Percentiles rank a stretch among this genome's conserved stretches.
phyloP scores from a whole-genome alignment of 2,888 invertebrate species.

The Elgonia sp. region DNA sequence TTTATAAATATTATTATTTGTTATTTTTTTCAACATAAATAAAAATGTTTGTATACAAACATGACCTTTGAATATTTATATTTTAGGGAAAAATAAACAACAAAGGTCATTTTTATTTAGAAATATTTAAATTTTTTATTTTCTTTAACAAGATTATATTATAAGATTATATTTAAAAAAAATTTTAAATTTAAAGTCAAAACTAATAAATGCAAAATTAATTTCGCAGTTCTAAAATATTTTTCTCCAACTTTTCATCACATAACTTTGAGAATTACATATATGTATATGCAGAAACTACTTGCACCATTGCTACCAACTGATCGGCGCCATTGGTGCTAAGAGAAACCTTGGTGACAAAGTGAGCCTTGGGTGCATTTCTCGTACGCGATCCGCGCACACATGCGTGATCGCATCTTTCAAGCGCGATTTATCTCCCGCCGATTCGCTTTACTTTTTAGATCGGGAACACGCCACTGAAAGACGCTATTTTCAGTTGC shows the following conservation, averaged over 20 bases:
- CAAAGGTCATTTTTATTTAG: too few relatives aligned
- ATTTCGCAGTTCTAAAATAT: too few relatives aligned
- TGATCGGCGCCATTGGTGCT: conserved; percentile 70
- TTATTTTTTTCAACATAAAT: too few relatives aligned
- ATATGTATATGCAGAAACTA: conserved; percentile 69
- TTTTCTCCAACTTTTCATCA: too few relatives aligned
- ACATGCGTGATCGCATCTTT: conserved; percentile 64
- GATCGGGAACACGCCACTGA: conserved; percentile 71
- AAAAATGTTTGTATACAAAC: too few relatives aligned
- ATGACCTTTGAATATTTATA: too few relatives aligned
- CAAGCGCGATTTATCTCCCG: conserved; percentile 66
- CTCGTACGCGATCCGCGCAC: conserved; percentile 74
- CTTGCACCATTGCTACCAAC: conserved; percentile 70
- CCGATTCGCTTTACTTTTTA: conserved; percentile 69
- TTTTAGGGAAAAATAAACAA: too few relatives aligned
- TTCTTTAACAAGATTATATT: background rate
- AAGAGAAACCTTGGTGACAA: conserved; percentile 83
- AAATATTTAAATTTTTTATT: too few relatives aligned
- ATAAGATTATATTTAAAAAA: too few relatives aligned
- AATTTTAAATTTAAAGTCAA: too few relatives aligned
- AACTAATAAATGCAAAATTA: too few relatives aligned
- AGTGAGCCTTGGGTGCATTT: conserved; percentile 84
- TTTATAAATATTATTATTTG: too few relatives aligned
- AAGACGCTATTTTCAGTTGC: conserved; percentile 72
- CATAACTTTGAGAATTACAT: conserved; percentile 63